Evolutionary conservation across 1,140 invertebrate genomes (phyloP).

Genomic region (Mya arenaria): DNA sequence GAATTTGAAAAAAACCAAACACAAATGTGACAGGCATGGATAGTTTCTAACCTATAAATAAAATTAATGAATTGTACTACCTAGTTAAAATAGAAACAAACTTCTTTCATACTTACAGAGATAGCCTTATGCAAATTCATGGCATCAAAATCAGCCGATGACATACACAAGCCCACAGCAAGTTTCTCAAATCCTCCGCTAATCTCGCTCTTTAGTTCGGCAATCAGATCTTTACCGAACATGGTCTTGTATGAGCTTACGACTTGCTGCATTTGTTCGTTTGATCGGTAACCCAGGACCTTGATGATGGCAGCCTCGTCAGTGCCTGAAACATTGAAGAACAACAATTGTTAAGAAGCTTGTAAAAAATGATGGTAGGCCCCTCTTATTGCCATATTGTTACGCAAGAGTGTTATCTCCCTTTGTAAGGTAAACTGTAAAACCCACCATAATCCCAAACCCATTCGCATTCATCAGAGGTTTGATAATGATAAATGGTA

Average conservation of each 20-base stretch:
- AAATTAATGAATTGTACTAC: background rate
- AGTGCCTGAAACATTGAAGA: constrained; percentile 87
- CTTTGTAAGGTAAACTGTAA: no score
- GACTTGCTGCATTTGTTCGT: constrained; percentile 95
- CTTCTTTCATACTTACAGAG: constrained; percentile 69
- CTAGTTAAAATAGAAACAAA: no score
- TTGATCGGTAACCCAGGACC: constrained; percentile 91
- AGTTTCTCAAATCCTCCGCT: constrained; percentile 74
- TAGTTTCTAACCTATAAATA: background rate
- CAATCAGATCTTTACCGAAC: constrained; percentile 88
- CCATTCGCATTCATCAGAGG: no score
- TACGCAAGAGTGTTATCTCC: no score
- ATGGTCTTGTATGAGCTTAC: constrained; percentile 94
- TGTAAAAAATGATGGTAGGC: no score
- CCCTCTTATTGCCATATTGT: no score
- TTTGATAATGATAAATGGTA: no score
- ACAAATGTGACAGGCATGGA: background rate
- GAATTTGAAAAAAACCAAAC: background rate
- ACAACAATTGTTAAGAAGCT: no score
- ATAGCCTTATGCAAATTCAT: constrained; percentile 80
- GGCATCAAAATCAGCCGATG: constrained; percentile 80
- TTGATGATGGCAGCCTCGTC: constrained; percentile 96
- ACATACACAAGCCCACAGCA: constrained; percentile 74
- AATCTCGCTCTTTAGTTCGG: constrained; percentile 74
- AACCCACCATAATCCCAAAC: no score